A percentile compares a stretch with the other conserved stretches of the same genome.
Conservation (phyloP, 2,888 invertebrate species). For the Macaria notata region DNA sequence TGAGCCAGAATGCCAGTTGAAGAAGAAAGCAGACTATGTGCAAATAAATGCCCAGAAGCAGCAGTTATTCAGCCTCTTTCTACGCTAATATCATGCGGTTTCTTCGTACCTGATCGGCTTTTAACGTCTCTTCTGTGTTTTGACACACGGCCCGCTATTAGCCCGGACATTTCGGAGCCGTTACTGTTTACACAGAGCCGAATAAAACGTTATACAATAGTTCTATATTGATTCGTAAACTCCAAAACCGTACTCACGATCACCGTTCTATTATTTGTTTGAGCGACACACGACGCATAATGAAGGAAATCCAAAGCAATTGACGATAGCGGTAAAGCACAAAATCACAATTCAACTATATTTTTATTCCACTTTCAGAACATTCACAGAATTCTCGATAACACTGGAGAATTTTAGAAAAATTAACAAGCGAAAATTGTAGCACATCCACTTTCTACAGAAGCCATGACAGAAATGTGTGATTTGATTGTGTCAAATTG, state of each 20-base stretch:
- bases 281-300: slow-evolving; percentile 35
- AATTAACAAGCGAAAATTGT: slow-evolving; percentile 37
- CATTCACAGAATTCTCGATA: slow-evolving; percentile 43
- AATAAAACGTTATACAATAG: slow-evolving; percentile 41
- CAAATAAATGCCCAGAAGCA: slow-evolving; percentile 52
- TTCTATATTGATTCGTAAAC: slow-evolving; percentile 54
- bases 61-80: slow-evolving; percentile 47
- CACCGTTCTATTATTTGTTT: slow-evolving; percentile 48
- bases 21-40: slow-evolving; percentile 45
- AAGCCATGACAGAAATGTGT: slow-evolving; percentile 34
- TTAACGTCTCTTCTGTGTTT: slow-evolving; percentile 66
- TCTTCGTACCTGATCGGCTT: slow-evolving; percentile 69
- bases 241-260: slow-evolving; percentile 60
- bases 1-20: slow-evolving; percentile 26
- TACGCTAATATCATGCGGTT: slow-evolving; percentile 53
- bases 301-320: slow-evolving; percentile 11
- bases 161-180: slow-evolving; percentile 63
- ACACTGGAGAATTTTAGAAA: slow-evolving; percentile 33
- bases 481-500: too few relatives aligned
- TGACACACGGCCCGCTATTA: slow-evolving; percentile 67
- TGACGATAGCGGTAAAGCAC: neutral
- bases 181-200: slow-evolving; percentile 37
- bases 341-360: slow-evolving; percentile 31
- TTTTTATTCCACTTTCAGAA: slow-evolving; percentile 34
- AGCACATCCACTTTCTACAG: slow-evolving; percentile 29